Evolutionary conservation across 1,140 invertebrate genomes (phyloP).

Genomic region (Sesamia nonagrioides): DNA sequence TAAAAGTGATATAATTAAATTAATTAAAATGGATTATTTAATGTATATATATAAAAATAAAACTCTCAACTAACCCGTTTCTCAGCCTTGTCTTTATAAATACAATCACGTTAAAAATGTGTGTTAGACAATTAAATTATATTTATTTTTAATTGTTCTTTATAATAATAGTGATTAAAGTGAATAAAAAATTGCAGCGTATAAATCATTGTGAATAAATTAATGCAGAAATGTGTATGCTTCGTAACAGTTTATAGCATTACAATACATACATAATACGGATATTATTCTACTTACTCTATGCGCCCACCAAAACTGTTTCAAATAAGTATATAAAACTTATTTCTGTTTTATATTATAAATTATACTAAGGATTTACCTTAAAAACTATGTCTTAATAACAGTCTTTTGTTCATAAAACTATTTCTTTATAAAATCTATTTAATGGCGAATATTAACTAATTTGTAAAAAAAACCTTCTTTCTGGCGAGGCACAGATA

Average conservation of each 20-base stretch:
- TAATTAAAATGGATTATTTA: constrained; percentile 11
- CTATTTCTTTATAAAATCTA: background rate
- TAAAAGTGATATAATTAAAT: constrained; percentile 26
- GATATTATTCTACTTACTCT: constrained; percentile 21
- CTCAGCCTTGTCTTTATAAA: constrained; percentile 8
- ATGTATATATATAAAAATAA: constrained; percentile 33
- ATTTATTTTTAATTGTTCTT: background rate
- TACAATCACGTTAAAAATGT: constrained; percentile 25
- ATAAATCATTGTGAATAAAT: constrained; percentile 31
- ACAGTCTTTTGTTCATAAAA: background rate
- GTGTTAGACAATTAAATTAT: background rate
- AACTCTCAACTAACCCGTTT: background rate
- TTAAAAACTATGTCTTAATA: background rate
- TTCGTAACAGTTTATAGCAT: constrained; percentile 39
- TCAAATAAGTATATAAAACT: background rate
- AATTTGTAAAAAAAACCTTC: background rate
- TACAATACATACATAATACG: constrained; percentile 45
- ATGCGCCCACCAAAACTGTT: constrained; percentile 18
- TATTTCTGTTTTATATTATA: background rate
- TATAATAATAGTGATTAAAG: constrained; percentile 3
- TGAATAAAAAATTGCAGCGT: constrained; percentile 9
- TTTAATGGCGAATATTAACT: no score
- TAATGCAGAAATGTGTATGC: constrained; percentile 41
- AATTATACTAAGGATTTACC: background rate
- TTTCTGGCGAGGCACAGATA: background rate